Conservation (phyloP, 2,113 vertebrate species). For the Hemiscyllium ocellatum region DNA sequence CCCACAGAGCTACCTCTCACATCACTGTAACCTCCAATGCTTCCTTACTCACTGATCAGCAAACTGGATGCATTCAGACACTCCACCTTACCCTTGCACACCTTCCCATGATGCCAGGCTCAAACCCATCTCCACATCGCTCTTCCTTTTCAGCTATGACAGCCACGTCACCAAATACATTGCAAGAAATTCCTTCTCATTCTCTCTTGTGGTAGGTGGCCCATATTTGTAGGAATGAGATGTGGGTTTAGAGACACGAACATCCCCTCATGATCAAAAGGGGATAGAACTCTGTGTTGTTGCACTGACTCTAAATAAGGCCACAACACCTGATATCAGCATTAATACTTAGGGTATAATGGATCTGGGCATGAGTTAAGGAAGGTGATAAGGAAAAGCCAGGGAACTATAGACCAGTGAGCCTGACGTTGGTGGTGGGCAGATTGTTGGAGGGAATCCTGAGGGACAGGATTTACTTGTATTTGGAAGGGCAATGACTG, state of each 20-base stretch:
- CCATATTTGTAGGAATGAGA: not conserved
- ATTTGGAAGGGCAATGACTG: too few species aligned
- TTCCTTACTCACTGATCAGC: not conserved
- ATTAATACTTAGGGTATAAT: not conserved
- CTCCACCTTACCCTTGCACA: not conserved
- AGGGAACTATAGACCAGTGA: too few species aligned
- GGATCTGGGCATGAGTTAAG: too few species aligned
- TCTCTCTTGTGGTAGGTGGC: not conserved
- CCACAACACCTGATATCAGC: not conserved
- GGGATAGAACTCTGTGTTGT: not conserved
- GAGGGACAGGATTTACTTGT: too few species aligned
- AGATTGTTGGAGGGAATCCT: too few species aligned
- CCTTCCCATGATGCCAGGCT: not conserved
- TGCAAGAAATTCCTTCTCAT: not conserved
- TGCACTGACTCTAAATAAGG: not conserved
- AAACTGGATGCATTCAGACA: not conserved
- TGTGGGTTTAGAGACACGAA: too few species aligned
- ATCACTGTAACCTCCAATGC: not conserved
- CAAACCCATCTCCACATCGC: not conserved
- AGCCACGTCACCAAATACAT: not conserved
- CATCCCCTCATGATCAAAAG: not conserved
- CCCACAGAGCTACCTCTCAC: too few species aligned
- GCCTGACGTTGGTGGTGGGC: too few species aligned
- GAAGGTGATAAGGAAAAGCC: too few species aligned
- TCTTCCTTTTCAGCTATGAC: not conserved